Base-by-base conservation (phyloP, 2,113 vertebrate genomes). In the Erythrocercus mccallii region DNA sequence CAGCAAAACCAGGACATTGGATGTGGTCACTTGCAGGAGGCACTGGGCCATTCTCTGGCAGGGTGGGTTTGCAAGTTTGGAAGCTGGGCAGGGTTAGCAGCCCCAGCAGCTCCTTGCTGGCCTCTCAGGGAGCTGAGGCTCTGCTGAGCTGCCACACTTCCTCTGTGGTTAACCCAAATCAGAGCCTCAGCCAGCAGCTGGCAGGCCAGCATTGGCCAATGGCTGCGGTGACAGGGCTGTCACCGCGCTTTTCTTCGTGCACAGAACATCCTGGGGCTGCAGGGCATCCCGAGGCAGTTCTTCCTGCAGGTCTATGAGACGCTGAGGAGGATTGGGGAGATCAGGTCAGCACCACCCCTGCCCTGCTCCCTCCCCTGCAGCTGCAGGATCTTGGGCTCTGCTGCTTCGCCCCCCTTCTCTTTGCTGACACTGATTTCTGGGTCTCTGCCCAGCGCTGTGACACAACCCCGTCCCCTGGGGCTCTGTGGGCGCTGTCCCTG, bases 211-310 rank as follows among this genome's bases (percentile, higher is more conserved):
- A 4, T 62, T 94, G 83, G 88, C 53, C 11, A 66, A 78, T 8
- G 56, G 60, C 81, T 94, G 81, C 0, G 81, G 79, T 88, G 2
- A 1, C 8, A 33, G 45, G 62, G 40, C 60, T 38, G 22, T 37
- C 60, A 53, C 22, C 4, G 5, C 10, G 17, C 62, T 62, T 56
- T 56, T 86, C 54, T 71, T 37, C 94, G 78, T 25, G 33, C 11
- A 53, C 96, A 99, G 99, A 99, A 99, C 90, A 98, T 99, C 60
- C 97, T 99, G 85, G 99, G 99, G 25, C 97, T 99, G 60, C 97
- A 88, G 47, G 95, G 94, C 22, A 76, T 99, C 68, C 99, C 99
- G 16, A 97, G 98, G 10, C 98, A 99, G 96, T 99, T 99, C 68
- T 97, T 99, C 97, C 97, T 98, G 95, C 98, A 99, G 90, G 97